These are phyloP conservation scores for Rhabdornis inornatus DNA, from an alignment of 2,113 vertebrate genomes.

Conservation along the genomic window DNA sequence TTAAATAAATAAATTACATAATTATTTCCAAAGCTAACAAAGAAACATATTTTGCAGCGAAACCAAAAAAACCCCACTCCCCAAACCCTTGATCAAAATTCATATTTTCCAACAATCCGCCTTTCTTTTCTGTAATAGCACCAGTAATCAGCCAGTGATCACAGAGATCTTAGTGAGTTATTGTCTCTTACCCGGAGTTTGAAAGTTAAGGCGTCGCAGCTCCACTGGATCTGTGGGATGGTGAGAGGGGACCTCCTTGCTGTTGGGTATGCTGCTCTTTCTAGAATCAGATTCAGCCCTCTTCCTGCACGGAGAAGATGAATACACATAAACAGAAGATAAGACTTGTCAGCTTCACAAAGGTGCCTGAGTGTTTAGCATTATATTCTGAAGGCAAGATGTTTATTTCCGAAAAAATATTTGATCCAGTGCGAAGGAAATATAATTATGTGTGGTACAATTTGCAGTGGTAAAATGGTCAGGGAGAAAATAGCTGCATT, in stretches of 20 bases:
- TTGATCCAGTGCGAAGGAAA: neutral
- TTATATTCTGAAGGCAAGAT: neutral
- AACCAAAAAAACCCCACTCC: too few relatives aligned
- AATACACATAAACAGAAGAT: neutral
- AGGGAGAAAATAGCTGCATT: neutral
- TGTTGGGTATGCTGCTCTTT: constrained; percentile 96
- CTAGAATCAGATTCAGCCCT: constrained; percentile 94
- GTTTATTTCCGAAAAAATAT: neutral
- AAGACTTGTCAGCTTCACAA: neutral
- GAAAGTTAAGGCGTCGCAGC: constrained; percentile 95
- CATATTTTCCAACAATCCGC: neutral
- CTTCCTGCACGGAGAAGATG: constrained; percentile 79
- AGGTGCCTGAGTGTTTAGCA: neutral
- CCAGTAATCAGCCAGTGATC: neutral
- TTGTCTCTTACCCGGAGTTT: constrained; percentile 89
- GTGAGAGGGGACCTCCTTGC: constrained; percentile 92
- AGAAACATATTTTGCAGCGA: neutral
- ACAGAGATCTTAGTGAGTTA: neutral
- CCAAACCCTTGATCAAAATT: neutral
- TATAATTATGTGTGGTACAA: neutral
- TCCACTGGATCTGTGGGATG: constrained; percentile 97
- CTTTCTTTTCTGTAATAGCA: neutral
- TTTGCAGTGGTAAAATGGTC: neutral
- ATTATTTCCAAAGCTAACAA: neutral
- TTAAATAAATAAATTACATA: neutral